Conservation (phyloP, 2,797 vertebrate genomes). For the Esox lucius region DNA sequence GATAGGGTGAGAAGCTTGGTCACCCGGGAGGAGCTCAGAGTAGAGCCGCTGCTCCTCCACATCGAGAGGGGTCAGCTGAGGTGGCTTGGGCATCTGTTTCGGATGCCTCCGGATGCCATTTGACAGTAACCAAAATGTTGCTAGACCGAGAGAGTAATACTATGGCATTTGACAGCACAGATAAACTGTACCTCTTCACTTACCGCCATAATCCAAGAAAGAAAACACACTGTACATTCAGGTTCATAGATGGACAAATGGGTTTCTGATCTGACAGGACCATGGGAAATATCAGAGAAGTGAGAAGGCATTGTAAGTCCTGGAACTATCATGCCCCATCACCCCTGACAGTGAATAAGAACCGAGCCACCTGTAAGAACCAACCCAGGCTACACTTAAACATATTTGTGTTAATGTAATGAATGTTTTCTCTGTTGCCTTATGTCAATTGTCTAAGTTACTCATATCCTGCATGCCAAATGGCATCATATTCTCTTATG, state of each 20-base stretch:
- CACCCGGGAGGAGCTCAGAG: too few species aligned
- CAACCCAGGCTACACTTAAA: conserved; percentile 33
- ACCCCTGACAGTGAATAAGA: conserved; percentile 1
- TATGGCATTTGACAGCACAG: neutral
- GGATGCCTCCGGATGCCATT: too few species aligned
- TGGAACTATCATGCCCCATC: conserved; percentile 6
- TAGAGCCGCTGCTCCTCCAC: too few species aligned
- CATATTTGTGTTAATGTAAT: conserved; percentile 14
- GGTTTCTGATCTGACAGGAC: conserved; percentile 27
- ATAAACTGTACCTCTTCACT: neutral
- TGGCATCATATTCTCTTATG: neutral
- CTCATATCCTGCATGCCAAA: neutral
- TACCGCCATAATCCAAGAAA: neutral
- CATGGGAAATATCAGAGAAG: conserved; percentile 45
- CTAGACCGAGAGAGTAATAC: neutral
- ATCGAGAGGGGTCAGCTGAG: too few species aligned
- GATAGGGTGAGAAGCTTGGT: too few species aligned
- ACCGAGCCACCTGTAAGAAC: conserved; percentile 17
- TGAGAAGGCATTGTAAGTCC: conserved; percentile 33
- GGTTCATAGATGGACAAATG: conserved; percentile 18
- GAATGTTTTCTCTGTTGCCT: conserved; percentile 33
- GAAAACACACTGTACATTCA: conserved; percentile 21
- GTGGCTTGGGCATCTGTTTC: too few species aligned
- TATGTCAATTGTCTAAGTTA: conserved; percentile 14
- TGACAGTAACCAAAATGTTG: too few species aligned